Evolutionary conservation across 2,797 vertebrate genomes (phyloP), one percentile per base, ranked within the genome.

Genomic region (Propithecus deckenii): DNA sequence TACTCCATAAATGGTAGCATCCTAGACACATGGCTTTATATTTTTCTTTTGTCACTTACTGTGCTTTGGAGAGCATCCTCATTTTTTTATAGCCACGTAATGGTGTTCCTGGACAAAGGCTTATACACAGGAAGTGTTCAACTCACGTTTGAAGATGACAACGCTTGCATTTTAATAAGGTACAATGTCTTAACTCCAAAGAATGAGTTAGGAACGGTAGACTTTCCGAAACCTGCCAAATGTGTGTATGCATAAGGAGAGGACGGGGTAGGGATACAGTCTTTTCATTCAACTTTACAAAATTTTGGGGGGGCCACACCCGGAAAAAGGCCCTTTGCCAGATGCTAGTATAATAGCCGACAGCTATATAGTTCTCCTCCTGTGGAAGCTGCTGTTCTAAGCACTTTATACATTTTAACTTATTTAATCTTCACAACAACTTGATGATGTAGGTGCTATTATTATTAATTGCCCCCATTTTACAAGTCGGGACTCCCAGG

Each of bases 401-500:
- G 92, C 59, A 86, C 63, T 41, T 52, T 11, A 52, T 25, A 13
- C 32, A 32, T 18, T 65, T 75, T 92, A 57, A 92, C 8, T 92
- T 75, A 93, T 63, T 96, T 85, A 85, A 78, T 61, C 41, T n/a
- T 96, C 43, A 7, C 72, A 59, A 84, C 90, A 50, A 43, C 59
- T 48, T 38, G 59, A 61, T 18, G 52, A 72, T 46, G 43, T 85
- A 12, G 75, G 32, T 35, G 38, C 71, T 50, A 1, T 95, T 55
- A 50, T 55, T 83, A 57, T 55, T 83, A 95, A 86, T 88, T 41
- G 50, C 14, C 52, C 85, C 69, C 71, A 72, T 89, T 92, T 91
- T 57, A 94, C 80, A 91, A 65, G 71, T 48, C 41, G 41, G 55
- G 72, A 74, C 75, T 89, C 35, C 65, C 6, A 72, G 89, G 75